These are phyloP conservation scores for Euwallacea similis DNA, from an alignment of 1,140 invertebrate genomes.

Conservation along the genomic window DNA sequence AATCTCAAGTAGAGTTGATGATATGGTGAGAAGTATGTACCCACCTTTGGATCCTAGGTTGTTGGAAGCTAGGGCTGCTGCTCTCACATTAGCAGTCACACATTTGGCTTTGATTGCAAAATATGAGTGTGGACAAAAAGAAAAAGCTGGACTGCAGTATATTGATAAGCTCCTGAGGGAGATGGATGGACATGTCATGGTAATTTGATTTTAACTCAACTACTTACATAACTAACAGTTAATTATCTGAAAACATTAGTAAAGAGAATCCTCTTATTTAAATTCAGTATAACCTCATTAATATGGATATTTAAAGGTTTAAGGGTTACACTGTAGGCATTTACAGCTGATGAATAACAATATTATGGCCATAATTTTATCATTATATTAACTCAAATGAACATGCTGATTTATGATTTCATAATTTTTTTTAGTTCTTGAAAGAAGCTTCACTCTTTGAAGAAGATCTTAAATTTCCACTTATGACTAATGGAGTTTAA, in stretches of 20 bases:
- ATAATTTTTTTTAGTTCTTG: slow-evolving; percentile 52
- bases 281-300: background rate
- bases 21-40: slow-evolving; percentile 73
- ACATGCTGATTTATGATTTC: background rate
- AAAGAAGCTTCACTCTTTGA: slow-evolving; percentile 60
- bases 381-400: too few species aligned
- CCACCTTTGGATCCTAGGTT: slow-evolving; percentile 71
- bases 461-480: slow-evolving; percentile 52
- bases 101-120: slow-evolving; percentile 66
- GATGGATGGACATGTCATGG: slow-evolving; percentile 66
- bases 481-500: too few species aligned
- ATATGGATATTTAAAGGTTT: background rate
- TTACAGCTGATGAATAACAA: too few species aligned
- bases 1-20: slow-evolving; percentile 72
- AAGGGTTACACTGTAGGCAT: too few species aligned
- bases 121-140: slow-evolving; percentile 58
- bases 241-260: too few species aligned
- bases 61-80: slow-evolving; percentile 70
- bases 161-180: slow-evolving; percentile 70
- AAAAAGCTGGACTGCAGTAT: slow-evolving; percentile 59
- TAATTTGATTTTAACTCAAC: slow-evolving; percentile 5
- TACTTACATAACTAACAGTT: background rate
- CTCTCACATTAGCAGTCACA: slow-evolving; percentile 69
- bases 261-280: too few species aligned
- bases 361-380: too few species aligned